Evolutionary conservation across 2,113 vertebrate genomes (phyloP).

Genomic region (Halcyon malimbica): DNA sequence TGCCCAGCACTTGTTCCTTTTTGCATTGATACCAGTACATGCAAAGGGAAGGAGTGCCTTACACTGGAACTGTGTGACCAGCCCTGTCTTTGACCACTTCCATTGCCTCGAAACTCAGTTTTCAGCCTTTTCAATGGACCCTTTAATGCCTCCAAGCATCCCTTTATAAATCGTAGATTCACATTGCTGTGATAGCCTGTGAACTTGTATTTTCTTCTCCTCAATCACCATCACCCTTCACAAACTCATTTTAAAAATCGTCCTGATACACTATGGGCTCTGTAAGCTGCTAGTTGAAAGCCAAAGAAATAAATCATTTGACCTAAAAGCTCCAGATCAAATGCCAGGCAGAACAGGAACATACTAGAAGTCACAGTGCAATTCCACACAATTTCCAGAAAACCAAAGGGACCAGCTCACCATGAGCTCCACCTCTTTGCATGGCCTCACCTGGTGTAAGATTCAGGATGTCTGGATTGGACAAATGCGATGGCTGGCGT

Average conservation of each 20-base stretch:
- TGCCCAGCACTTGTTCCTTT: neutral
- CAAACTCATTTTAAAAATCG: neutral
- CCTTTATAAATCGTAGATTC: neutral
- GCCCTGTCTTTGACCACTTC: neutral
- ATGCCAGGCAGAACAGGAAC: neutral
- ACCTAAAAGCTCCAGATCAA: neutral
- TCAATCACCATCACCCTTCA: neutral
- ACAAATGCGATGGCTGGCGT: constrained; percentile 91
- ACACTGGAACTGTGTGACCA: neutral
- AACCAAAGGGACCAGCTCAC: neutral
- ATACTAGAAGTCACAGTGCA: neutral
- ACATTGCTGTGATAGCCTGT: neutral
- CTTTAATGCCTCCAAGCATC: neutral
- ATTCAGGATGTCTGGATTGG: constrained; percentile 88
- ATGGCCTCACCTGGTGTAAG: constrained; percentile 88
- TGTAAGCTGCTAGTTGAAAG: neutral
- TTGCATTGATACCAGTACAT: neutral
- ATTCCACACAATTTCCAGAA: neutral
- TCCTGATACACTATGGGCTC: neutral
- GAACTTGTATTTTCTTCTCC: neutral
- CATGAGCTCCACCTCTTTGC: neutral
- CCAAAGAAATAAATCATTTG: neutral
- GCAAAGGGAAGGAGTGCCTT: neutral
- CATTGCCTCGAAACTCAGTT: neutral
- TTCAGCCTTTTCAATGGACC: neutral